Evolutionary conservation across 2,888 invertebrate species (phyloP), one percentile per base, ranked within the genome.

Genomic region (Drosophila mimetica): DNA sequence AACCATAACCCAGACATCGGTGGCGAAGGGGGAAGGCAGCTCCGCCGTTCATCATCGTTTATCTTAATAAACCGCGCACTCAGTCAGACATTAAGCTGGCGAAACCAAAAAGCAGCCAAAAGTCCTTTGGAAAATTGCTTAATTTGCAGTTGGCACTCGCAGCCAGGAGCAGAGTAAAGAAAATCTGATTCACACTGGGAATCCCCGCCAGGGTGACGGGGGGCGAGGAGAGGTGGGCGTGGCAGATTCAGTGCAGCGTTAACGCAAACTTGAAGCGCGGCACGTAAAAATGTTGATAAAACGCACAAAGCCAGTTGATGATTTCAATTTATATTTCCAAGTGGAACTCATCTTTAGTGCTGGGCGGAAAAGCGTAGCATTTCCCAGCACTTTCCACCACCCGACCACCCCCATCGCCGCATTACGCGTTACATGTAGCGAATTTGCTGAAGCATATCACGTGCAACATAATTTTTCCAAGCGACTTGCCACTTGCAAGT

Each of bases 381-480:
- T 44, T 25, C 3, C 14, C 14, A 14, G n/a, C 20, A 42, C 22
- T 39, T 39, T 39, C 37, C 37, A 9, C 34, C 42, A n/a, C 41
- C 39, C 44, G 42, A 28, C 54, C 39, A 16, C 41, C 30, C 42
- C 36, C 47, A 47, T 50, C 46, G 46, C 55, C n/a, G n/a, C 44
- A 58, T 44, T 69, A 47, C 48, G 44, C 58, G 72, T 57, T 66
- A 63, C 73, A 60, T 64, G 55, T 66, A 85, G 72, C 70, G 75
- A 71, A 82, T 85, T 81, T 89, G 83, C 77, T 83, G 75, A 89
- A 87, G 89, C 88, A 90, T 77, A 88, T 89, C 89, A 89, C 89
- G 89, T 89, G 90, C 90, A 89, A 86, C 89, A 89, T 89, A 90
- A 90, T 89, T 89, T 88, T 89, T 89, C 89, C 90, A 73, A 80